Evolutionary conservation across 35 echinoderm and acorn worm species (phyloP).

Genomic region (Lytechinus pictus): DNA sequence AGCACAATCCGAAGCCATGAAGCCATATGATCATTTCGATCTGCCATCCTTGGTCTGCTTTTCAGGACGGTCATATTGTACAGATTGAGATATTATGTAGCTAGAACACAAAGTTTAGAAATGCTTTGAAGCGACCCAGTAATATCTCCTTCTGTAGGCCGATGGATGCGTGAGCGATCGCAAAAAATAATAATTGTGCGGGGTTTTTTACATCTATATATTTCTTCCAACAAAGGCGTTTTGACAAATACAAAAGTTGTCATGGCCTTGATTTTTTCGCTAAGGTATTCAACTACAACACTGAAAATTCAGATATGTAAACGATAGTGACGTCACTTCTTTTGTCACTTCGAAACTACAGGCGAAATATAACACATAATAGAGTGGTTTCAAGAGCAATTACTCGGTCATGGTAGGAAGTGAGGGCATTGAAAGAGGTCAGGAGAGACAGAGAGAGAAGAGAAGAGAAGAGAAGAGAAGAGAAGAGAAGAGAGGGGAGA

Average conservation of each 20-base stretch:
- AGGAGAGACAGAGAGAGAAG: no score
- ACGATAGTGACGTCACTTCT: neutral
- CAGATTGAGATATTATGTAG: neutral
- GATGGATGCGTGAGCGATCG: neutral
- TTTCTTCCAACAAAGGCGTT: neutral
- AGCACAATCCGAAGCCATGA: neutral
- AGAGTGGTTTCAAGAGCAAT: neutral
- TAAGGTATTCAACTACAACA: neutral
- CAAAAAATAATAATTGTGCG: neutral
- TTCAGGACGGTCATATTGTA: neutral
- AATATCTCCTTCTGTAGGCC: neutral
- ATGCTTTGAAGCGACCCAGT: neutral
- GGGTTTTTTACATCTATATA: neutral
- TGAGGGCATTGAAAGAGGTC: neutral
- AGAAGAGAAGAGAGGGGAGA: neutral
- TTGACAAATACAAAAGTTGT: neutral
- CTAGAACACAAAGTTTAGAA: neutral
- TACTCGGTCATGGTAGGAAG: neutral
- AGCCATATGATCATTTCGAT: neutral
- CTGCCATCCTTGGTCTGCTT: neutral
- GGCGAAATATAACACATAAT: neutral
- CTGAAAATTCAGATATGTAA: neutral
- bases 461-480: neutral
- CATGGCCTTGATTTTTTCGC: neutral
- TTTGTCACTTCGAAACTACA: neutral